phyloP scores from a whole-genome alignment of 64 coral and sea anemone genomes.

The Stichodactyla mertensii region DNA sequence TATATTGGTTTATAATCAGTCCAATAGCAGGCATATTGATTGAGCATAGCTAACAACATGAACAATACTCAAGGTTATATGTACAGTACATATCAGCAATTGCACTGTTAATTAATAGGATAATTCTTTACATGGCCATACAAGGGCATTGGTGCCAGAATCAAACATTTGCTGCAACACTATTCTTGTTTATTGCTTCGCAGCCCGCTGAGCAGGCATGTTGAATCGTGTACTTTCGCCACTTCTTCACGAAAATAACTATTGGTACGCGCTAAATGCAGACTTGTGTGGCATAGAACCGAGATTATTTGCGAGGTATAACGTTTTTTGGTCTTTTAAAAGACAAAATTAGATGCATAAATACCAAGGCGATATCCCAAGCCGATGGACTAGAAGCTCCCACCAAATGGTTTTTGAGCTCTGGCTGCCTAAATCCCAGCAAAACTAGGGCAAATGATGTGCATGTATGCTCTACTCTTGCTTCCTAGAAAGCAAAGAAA shows the following conservation, averaged over 20 bases:
- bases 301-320: background rate
- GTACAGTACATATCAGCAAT: no score
- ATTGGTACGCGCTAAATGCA: background rate
- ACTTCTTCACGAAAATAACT: background rate
- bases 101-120: background rate
- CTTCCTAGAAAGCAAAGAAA: no score
- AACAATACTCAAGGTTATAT: no score
- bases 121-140: background rate
- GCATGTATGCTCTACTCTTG: no score
- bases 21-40: background rate
- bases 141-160: background rate
- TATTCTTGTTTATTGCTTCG: background rate
- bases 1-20: background rate
- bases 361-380: background rate
- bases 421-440: no score
- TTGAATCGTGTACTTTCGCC: background rate
- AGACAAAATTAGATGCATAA: background rate
- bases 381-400: background rate
- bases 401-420: background rate
- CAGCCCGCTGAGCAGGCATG: background rate
- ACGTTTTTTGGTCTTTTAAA: background rate
- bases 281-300: background rate
- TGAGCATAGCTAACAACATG: background rate
- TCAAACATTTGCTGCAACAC: background rate
- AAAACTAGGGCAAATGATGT: no score